Conservation (phyloP, 2,797 vertebrate species). For the Muscicapa striata region DNA sequence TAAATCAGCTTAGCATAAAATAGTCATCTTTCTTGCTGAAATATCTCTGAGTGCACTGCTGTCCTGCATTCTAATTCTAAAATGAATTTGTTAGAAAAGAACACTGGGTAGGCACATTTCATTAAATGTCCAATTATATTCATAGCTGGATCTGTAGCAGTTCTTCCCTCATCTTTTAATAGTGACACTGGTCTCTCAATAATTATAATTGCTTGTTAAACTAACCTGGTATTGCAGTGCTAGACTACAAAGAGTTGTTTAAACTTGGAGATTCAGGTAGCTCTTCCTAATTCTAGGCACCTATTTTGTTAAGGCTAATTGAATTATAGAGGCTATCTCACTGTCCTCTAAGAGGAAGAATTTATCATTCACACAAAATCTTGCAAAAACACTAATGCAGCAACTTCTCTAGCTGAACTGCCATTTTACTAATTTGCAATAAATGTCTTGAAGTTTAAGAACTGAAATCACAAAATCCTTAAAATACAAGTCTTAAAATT, state of each 20-base stretch:
- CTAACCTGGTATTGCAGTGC: background rate
- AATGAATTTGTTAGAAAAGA: background rate
- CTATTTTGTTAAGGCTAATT: background rate
- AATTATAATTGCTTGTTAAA: constrained; percentile 21
- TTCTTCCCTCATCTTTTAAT: background rate
- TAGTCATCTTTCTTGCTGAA: background rate
- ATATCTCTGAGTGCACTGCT: background rate
- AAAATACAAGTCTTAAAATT: background rate
- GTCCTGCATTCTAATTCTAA: constrained; percentile 11
- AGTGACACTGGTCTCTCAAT: background rate
- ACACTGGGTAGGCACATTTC: background rate
- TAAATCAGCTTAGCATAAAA: background rate
- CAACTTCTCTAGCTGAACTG: background rate
- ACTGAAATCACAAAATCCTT: background rate
- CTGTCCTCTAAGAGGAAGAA: background rate
- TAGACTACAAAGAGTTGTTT: background rate
- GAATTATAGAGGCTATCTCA: background rate
- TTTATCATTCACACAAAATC: background rate
- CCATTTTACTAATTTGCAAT: background rate
- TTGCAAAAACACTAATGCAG: background rate
- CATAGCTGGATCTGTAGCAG: background rate
- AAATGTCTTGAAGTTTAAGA: background rate
- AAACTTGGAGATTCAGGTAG: background rate
- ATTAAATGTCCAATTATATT: constrained; percentile 28
- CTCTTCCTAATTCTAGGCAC: background rate